Conservation (phyloP, 2,888 invertebrate species). For the Diarsia mendica region DNA sequence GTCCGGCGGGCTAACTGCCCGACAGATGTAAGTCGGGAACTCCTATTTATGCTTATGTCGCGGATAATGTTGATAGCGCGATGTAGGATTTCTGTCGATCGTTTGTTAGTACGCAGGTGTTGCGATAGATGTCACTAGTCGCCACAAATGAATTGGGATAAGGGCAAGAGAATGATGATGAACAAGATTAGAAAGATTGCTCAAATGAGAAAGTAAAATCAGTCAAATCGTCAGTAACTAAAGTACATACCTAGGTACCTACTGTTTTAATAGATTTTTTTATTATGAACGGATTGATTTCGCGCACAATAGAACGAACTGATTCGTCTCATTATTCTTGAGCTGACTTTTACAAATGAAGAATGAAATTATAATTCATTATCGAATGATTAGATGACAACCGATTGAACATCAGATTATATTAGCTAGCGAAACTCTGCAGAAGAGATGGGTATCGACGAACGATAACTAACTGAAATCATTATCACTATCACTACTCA, state of each 20-base stretch:
- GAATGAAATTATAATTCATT: neutral
- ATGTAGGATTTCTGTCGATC: too few relatives aligned
- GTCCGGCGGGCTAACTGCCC: too few relatives aligned
- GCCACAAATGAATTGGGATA: too few relatives aligned
- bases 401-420: neutral
- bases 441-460: neutral
- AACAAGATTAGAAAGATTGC: neutral
- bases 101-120: too few relatives aligned
- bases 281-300: conserved; percentile 23
- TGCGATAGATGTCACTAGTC: too few relatives aligned
- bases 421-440: neutral
- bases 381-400: neutral
- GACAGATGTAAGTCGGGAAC: too few relatives aligned
- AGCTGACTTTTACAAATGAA: neutral
- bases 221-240: neutral
- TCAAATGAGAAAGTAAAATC: neutral
- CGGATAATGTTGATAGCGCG: too few relatives aligned
- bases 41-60: too few relatives aligned
- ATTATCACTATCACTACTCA: too few relatives aligned
- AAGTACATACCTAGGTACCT: neutral
- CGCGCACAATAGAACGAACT: neutral
- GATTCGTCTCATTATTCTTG: conserved; percentile 8
- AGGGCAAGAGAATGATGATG: too few relatives aligned
- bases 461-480: neutral
- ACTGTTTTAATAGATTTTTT: neutral